Evolutionary conservation across 2,113 vertebrate species (phyloP).

Genomic region (Plectropomus leopardus): DNA sequence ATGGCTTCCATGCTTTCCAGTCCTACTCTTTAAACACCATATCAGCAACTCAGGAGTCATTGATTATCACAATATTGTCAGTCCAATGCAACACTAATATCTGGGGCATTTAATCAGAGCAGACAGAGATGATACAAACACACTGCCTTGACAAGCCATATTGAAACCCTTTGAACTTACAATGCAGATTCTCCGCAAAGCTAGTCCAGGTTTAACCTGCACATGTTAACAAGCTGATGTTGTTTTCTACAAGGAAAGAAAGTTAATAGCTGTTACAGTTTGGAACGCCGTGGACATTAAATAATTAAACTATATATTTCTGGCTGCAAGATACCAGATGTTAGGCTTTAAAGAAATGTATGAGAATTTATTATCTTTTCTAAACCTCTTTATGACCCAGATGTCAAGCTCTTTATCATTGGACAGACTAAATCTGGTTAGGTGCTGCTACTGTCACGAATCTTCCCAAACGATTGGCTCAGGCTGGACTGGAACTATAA

Average conservation of each 20-base stretch:
- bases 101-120: slow-evolving; percentile 13
- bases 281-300: not conserved
- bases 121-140: slow-evolving; percentile 7
- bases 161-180: slow-evolving; percentile 21
- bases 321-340: not conserved
- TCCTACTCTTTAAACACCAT: not conserved
- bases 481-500: not conserved
- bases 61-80: not conserved
- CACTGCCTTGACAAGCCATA: slow-evolving; percentile 67
- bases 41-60: slow-evolving; percentile 67
- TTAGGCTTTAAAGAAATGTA: not conserved
- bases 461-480: not conserved
- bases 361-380: not conserved
- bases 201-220: not conserved
- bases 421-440: not conserved
- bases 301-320: not conserved
- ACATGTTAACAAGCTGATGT: not conserved
- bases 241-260: too few species aligned
- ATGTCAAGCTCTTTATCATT: not conserved
- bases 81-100: not conserved
- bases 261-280: too few species aligned
- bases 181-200: not conserved
- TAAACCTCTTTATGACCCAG: not conserved
- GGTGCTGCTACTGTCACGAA: not conserved
- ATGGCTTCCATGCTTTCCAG: not conserved